Base-by-base conservation (phyloP, 2,888 invertebrate species). In the Polydesmus complanatus region DNA sequence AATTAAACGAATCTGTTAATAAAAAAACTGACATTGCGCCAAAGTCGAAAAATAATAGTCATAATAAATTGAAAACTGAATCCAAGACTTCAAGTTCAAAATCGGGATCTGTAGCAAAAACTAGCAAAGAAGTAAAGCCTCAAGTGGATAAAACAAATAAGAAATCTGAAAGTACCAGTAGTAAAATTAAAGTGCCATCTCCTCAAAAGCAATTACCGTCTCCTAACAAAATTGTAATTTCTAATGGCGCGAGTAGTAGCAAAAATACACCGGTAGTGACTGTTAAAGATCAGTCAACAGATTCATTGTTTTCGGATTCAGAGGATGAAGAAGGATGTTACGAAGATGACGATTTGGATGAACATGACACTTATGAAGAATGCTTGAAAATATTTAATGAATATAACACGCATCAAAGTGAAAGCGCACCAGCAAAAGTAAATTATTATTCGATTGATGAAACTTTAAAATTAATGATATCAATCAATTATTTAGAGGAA, bases 341-440 rank as follows among this genome's bases (percentile, higher is more conserved):
- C 37, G 58, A 64, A 78, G 79, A 26, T 82, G 84, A 70, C 66
- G 83, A 69, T 48, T 64, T 68, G 26, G 68, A 69, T 57, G 73
- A 72, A 19, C 70, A 82, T 65, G 82, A 84, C 65, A 83, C 88
- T 63, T 83, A 85, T 69, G 82, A 85, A 68, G 88, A 92, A 74
- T 92, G 92, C 73, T 82, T 86, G 69, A 83, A 81, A 75, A 90
- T 92, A 68, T 92, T 89, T 74, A 86, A 88, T 73, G 87, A 89
- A 74, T 82, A 85, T 74, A 81, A 52, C 18, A 61, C 63, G 18
- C 19, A 37, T 3, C 22, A 27, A 23, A 26, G 14, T 49, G 37
- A 37, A 37, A 37, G 14, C 14, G 14, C 37, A 37, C 8, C 14
- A 14, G 5, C 37, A 37, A 37, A 37, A 14, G 37, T 37, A 37